These are phyloP conservation scores for Lycia hirtaria DNA, from an alignment of 2,888 invertebrate species.

Conservation along the genomic window DNA sequence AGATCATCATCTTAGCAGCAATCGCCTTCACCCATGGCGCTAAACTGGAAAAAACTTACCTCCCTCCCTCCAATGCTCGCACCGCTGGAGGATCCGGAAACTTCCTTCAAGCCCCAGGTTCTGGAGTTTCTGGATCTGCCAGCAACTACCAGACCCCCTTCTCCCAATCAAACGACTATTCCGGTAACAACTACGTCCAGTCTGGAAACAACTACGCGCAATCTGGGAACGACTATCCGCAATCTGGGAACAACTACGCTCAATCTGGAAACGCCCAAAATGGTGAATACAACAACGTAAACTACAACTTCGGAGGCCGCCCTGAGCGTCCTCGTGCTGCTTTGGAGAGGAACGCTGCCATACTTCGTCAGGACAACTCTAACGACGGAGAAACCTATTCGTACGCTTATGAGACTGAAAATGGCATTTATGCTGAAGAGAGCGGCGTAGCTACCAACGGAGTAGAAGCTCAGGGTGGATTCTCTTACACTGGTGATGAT, in stretches of 20 bases:
- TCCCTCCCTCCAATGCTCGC: conserved; percentile 66
- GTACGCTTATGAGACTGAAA: conserved; percentile 75
- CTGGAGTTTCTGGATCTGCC: conserved; percentile 18
- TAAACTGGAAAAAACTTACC: conserved; percentile 72
- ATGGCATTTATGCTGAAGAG: conserved; percentile 75
- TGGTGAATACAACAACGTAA: conserved; percentile 43
- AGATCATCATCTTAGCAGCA: conserved; percentile 67
- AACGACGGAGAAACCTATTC: conserved; percentile 74
- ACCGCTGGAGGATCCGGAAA: conserved; percentile 63
- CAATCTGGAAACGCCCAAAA: conserved; percentile 32
- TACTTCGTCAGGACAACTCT: conserved; percentile 69
- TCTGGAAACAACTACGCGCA: conserved; percentile 24
- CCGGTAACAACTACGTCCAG: conserved; percentile 39
- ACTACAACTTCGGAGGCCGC: conserved; percentile 44
- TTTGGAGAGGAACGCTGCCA: conserved; percentile 71
- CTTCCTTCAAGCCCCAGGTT: conserved; percentile 61
- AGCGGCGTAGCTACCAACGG: conserved; percentile 75
- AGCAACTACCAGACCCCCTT: conserved; percentile 30
- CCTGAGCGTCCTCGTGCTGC: conserved; percentile 71
- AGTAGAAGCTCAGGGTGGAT: conserved; percentile 75
- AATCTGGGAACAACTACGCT: conserved; percentile 39
- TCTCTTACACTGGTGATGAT: conserved; percentile 77
- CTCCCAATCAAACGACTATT: conserved; percentile 34
- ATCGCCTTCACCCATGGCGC: conserved; percentile 64
- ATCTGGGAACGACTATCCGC: conserved; percentile 35